Evolutionary conservation across 37 sponge, comb jelly and placozoan genomes (phyloP), one percentile per base, ranked within the genome.

Genomic region (Diacarnus erythraeanus): DNA sequence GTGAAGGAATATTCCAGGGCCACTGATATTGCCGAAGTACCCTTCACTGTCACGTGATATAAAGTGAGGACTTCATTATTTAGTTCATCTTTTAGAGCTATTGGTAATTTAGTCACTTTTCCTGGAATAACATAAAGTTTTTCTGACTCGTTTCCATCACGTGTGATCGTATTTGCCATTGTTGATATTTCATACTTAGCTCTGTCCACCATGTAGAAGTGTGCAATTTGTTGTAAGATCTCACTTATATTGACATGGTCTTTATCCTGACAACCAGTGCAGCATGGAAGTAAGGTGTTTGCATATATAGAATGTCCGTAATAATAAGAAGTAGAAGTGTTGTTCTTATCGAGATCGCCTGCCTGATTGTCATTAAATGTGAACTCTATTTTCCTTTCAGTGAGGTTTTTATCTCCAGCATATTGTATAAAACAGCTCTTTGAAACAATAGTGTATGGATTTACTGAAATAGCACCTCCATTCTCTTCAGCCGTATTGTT

Each of bases 391-490:
- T 69, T 69, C 35, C 70, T 69, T 21, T 83, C 65, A n/a, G 26
- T 63, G 64, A 8, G 8, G 8, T 30, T 63, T 20, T 30, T 29
- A 8, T 30, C 8, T 15, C 8, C 64, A 47, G 51, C 33, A 33
- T 69, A 69, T 8, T 69, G 21, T 36, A 69, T 33, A 18, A 69
- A 69, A 30, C 70, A 69, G 3, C 37, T 37, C 33, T 33, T 33
- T 36, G 30, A 15, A 12, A 36, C 38, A 30, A 36, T 69, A 9
- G 70, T 20, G n/a, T n/a, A n/a, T n/a, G n/a, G n/a, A n/a, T n/a
- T n/a, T 5, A 33, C 37, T 17, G 25, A 69, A 29, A 89, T 84
- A 20, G 85, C 90, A n/a, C 90, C 90, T 42, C 90, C 90, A 21
- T 43, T 12, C 12, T 57, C 44, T 66, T 47, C 18, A 21, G 90